These are phyloP conservation scores for Gonatopus flavifemur DNA, from an alignment of 1,140 invertebrate species.

Conservation along the genomic window DNA sequence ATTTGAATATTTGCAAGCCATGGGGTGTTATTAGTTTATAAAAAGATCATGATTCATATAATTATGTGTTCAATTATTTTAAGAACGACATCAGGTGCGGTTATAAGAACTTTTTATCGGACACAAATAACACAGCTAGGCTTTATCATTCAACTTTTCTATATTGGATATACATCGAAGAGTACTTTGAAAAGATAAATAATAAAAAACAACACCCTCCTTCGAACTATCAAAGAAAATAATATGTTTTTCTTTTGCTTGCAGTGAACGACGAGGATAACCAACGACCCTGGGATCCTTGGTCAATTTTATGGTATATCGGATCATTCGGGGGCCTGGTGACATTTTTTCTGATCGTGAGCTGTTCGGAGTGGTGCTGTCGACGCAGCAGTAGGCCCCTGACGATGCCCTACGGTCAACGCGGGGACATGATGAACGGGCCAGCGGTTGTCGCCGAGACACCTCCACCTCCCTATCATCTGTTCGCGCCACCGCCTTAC, in stretches of 20 bases:
- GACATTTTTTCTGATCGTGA: constrained; percentile 64
- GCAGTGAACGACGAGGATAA: constrained; percentile 33
- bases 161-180: neutral
- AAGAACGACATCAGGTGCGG: neutral
- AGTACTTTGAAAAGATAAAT: neutral
- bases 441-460: constrained; percentile 44
- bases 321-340: constrained; percentile 64
- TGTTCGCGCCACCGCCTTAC: constrained; percentile 64
- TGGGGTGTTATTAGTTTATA: too few relatives aligned
- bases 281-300: constrained; percentile 55
- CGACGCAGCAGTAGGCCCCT: constrained; percentile 37
- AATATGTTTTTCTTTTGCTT: constrained; percentile 24
- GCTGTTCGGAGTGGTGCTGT: constrained; percentile 65
- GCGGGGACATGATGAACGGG: constrained; percentile 31
- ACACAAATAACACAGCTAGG: neutral
- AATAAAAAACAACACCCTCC: neutral
- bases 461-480: constrained; percentile 62
- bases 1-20: too few relatives aligned
- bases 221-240: neutral
- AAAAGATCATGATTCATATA: too few relatives aligned
- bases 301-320: constrained; percentile 65
- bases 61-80: too few relatives aligned
- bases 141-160: neutral
- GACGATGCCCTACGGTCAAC: constrained; percentile 36
- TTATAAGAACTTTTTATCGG: neutral